phyloP scores from a whole-genome alignment of 1,140 invertebrate species.

The Batillaria attramentaria region DNA sequence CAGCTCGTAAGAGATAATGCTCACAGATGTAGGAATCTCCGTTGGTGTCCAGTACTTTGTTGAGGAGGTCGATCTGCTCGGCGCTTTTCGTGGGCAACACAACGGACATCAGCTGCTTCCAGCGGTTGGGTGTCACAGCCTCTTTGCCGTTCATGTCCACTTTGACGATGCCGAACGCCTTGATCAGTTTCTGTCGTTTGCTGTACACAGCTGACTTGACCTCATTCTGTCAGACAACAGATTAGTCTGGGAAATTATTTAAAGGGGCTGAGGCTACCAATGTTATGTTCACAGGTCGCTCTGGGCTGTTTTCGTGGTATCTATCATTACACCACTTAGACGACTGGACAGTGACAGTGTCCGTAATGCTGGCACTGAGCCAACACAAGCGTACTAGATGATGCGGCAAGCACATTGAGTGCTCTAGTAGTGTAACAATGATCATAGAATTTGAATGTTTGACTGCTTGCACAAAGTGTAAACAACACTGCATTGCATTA shows the following conservation, averaged over 20 bases:
- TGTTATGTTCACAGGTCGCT: too few species aligned
- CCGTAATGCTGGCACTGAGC: too few species aligned
- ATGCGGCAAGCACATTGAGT: too few species aligned
- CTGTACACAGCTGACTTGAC: constrained; percentile 69
- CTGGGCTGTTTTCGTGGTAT: too few species aligned
- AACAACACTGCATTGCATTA: too few species aligned
- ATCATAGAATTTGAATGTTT: too few species aligned
- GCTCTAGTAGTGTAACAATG: too few species aligned
- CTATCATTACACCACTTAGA: too few species aligned
- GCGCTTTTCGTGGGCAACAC: constrained; percentile 67
- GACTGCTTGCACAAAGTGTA: too few species aligned
- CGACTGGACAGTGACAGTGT: too few species aligned
- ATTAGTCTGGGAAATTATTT: constrained; percentile 27
- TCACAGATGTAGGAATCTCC: constrained; percentile 29
- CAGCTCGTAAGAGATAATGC: not conserved
- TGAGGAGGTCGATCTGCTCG: constrained; percentile 69
- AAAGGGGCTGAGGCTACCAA: too few species aligned
- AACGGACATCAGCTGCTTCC: constrained; percentile 68
- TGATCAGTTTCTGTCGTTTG: constrained; percentile 70
- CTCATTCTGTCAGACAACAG: constrained; percentile 74
- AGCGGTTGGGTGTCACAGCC: constrained; percentile 64
- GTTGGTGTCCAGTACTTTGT: constrained; percentile 72
- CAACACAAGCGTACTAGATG: too few species aligned
- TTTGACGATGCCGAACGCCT: constrained; percentile 72
- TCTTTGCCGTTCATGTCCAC: constrained; percentile 47